phyloP scores from a whole-genome alignment of 2,888 invertebrate species.

The Platycnemis pennipes region DNA sequence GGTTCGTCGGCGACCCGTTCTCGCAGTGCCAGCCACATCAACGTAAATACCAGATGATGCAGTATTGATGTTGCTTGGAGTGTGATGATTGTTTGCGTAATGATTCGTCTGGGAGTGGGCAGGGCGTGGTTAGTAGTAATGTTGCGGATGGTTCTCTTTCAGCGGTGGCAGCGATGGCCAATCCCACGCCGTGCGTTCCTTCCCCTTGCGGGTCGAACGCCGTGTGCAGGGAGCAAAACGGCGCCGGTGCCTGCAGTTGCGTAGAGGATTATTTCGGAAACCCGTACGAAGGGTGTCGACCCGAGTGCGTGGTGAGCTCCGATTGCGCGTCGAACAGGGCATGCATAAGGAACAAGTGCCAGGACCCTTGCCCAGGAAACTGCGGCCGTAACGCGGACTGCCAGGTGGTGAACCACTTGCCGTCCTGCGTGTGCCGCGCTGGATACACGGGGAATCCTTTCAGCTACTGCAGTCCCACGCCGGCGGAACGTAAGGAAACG shows the following conservation, averaged over 20 bases:
- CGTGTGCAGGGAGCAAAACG: constrained; percentile 87
- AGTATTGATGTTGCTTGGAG: constrained; percentile 10
- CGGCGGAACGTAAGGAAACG: constrained; percentile 76
- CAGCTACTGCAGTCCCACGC: constrained; percentile 77
- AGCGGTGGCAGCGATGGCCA: constrained; percentile 76
- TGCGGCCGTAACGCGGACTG: constrained; percentile 89
- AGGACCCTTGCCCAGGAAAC: constrained; percentile 86
- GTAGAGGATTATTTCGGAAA: constrained; percentile 83
- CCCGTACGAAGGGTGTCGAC: constrained; percentile 85
- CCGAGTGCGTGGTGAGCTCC: constrained; percentile 87
- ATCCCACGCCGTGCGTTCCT: constrained; percentile 84
- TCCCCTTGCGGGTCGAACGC: constrained; percentile 93
- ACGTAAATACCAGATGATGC: constrained; percentile 28
- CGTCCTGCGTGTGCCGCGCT: constrained; percentile 84
- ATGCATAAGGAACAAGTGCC: constrained; percentile 86
- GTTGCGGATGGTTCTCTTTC: constrained; percentile 59
- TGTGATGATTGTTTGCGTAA: not conserved
- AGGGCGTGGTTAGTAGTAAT: constrained; percentile 56
- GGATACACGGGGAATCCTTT: constrained; percentile 77
- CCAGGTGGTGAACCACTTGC: constrained; percentile 86
- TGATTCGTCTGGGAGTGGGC: not conserved
- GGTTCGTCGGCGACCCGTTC: constrained; percentile 72
- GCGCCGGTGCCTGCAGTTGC: constrained; percentile 87
- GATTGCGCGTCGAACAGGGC: constrained; percentile 86
- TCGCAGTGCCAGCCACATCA: constrained; percentile 74